Evolutionary conservation across 2,888 invertebrate genomes (phyloP).

Genomic region (Branchipolynoe longqiensis): DNA sequence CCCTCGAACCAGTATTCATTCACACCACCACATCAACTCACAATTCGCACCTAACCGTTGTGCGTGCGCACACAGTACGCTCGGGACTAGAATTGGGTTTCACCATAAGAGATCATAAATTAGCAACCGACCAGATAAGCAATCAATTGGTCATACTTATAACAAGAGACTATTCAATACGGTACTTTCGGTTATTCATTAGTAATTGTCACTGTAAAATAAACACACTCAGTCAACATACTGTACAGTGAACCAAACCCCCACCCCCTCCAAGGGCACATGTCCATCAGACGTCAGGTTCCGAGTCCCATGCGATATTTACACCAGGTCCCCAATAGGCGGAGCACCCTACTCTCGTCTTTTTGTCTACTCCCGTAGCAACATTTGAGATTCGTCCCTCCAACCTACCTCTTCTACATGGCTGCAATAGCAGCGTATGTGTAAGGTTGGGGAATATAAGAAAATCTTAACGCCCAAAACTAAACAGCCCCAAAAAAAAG

Average conservation of each 20-base stretch:
- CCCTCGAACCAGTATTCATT: slow-evolving; percentile 48
- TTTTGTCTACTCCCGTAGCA: slow-evolving; percentile 34
- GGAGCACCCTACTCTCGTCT: slow-evolving; percentile 6
- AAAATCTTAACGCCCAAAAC: slow-evolving; percentile 48
- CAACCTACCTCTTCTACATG: slow-evolving; percentile 29
- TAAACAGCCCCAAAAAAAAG: slow-evolving; percentile 46
- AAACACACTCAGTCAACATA: slow-evolving; percentile 53
- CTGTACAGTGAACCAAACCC: slow-evolving; percentile 41
- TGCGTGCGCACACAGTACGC: background rate
- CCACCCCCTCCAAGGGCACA: background rate
- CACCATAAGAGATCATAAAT: slow-evolving; percentile 46
- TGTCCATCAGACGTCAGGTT: slow-evolving; percentile 2
- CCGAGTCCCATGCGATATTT: slow-evolving; percentile 8
- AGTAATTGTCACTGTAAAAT: slow-evolving; percentile 49
- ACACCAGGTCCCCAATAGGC: slow-evolving; percentile 28
- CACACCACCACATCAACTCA: slow-evolving; percentile 30
- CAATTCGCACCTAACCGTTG: background rate
- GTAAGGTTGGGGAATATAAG: slow-evolving; percentile 15
- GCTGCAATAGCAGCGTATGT: slow-evolving; percentile 46
- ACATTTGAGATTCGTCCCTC: slow-evolving; percentile 51
- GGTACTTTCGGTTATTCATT: slow-evolving; percentile 9
- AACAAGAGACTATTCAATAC: slow-evolving; percentile 45
- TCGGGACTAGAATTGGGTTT: slow-evolving; percentile 52
- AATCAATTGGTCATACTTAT: slow-evolving; percentile 45
- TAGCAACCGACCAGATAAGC: slow-evolving; percentile 52